Evolutionary conservation across 2,888 invertebrate genomes (phyloP), one percentile per base, ranked within the genome.

Genomic region (Idaea dimidiata): DNA sequence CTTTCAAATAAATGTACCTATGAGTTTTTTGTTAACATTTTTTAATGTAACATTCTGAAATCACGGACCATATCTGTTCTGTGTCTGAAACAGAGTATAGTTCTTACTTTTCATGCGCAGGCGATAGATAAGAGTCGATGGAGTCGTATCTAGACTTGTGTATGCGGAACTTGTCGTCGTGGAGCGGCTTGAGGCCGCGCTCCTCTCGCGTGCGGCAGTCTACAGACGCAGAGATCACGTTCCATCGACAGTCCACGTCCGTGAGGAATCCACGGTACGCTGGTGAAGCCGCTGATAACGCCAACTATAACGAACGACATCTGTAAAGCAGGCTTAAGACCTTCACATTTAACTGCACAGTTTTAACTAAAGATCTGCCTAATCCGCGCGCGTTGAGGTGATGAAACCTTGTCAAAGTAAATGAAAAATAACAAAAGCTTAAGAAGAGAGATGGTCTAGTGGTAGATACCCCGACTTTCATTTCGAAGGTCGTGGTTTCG

Each of bases 181-280:
- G 93, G 16, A 97, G 88, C 6, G 96, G 96, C 75, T 94, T 89
- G 53, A 96, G 83, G 17, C 98, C 98, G 67, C 98, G 94, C 86
- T 99, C 99, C 84, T 98, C 98, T 64, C 94, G 94, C 4, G 98
- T 98, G 69, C 99, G 95, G 82, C 98, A 98, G 90, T 99, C 99
- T 31, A 99, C 99, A 1, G 99, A 98, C 54, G 96, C 96, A 8
- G 99, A 96, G 81, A 99, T 99, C 62, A 99, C 97, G 84, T 97
- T 97, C 99, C 99, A 99, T 65, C 99, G 96, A 78, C 99, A 99
- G 89, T 99, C 99, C 57, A 97, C 96, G 82, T 99, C 99, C 0
- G 99, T 96, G 66, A 99, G 87, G 86, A 96, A 97, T 16, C 99
- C 99, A 63, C 99, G 95, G 90, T 97, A 97, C 64, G 98, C 93